A percentile compares a stretch with the other conserved stretches of the same genome.
These are phyloP conservation scores for Cheilosia grossa DNA, from an alignment of 2,888 invertebrate species.

Conservation along the genomic window DNA sequence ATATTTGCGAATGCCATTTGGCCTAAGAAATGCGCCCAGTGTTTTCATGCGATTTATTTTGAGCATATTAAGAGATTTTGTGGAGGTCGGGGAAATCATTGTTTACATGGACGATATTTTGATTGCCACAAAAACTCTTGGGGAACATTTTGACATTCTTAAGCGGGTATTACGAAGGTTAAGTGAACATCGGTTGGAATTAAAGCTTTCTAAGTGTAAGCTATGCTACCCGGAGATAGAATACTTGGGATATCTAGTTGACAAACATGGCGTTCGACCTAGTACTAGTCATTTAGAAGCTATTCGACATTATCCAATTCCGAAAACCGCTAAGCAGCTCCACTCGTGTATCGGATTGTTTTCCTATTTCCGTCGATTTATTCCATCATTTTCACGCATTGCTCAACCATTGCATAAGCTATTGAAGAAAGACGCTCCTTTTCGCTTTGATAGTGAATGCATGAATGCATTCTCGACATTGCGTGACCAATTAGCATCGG, in stretches of 20 bases:
- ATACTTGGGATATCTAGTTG: constrained; percentile 5
- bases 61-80: constrained; percentile 14
- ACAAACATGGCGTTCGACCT: constrained; percentile 9
- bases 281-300: constrained; percentile 25
- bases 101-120: constrained; percentile 37
- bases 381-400: constrained; percentile 19
- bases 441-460: constrained; percentile 12
- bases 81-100: constrained; percentile 23
- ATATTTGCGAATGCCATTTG: constrained; percentile 73
- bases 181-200: constrained; percentile 19
- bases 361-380: constrained; percentile 17
- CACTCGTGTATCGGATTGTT: constrained; percentile 13
- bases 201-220: constrained; percentile 13
- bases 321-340: constrained; percentile 16
- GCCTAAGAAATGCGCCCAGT: constrained; percentile 19
- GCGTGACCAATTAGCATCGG: constrained; percentile 8
- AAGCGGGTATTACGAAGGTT: constrained; percentile 20
- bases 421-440: constrained; percentile 14
- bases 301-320: constrained; percentile 21
- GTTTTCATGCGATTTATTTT: constrained; percentile 1
- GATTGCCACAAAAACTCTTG: constrained; percentile 13
- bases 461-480: constrained; percentile 9
- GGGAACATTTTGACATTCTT: constrained; percentile 24
- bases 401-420: constrained; percentile 12
- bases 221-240: constrained; percentile 1